These are phyloP conservation scores for Enteromius anoplus DNA, from an alignment of 2,797 vertebrate species.

Conservation along the genomic window DNA sequence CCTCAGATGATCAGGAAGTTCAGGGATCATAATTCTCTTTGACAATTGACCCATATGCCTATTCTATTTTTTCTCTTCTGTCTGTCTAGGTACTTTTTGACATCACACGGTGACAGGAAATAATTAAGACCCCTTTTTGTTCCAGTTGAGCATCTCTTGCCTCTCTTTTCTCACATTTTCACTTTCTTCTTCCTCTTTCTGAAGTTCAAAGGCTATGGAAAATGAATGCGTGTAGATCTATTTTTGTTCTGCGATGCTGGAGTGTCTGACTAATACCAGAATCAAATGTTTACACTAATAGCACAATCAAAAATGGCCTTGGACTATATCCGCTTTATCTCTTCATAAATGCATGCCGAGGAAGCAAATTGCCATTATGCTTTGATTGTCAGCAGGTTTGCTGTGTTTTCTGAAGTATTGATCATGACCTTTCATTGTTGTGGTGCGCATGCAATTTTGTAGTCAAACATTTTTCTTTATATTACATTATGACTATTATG, in stretches of 20 bases:
- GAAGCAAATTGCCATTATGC: slow-evolving; percentile 13
- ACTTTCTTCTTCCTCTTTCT: slow-evolving; percentile 21
- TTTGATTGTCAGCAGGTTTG: slow-evolving; percentile 30
- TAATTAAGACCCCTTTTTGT: slow-evolving; percentile 27
- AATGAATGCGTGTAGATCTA: slow-evolving; percentile 5
- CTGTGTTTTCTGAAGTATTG: slow-evolving; percentile 30
- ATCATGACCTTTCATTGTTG: slow-evolving; percentile 41
- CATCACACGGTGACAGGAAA: slow-evolving; percentile 7
- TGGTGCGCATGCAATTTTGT: slow-evolving; percentile 21
- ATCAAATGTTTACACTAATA: slow-evolving; percentile 25
- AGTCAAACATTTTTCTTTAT: background rate
- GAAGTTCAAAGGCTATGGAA: slow-evolving; percentile 25
- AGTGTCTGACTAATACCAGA: slow-evolving; percentile 11
- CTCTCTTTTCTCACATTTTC: slow-evolving; percentile 26
- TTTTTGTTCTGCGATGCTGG: background rate
- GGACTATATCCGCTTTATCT: slow-evolving; percentile 26
- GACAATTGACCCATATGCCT: background rate
- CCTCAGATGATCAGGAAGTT: background rate
- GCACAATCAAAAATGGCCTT: slow-evolving; percentile 31
- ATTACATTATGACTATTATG: background rate
- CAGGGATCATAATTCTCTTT: slow-evolving; percentile 16
- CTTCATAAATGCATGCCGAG: slow-evolving; percentile 29
- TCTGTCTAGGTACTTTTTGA: slow-evolving; percentile 2
- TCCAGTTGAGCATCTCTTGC: slow-evolving; percentile 9
- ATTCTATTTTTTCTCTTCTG: background rate